These are phyloP conservation scores for Epizoanthus ramosus DNA, from an alignment of 92 coral and sea anemone genomes.

Conservation along the genomic window DNA sequence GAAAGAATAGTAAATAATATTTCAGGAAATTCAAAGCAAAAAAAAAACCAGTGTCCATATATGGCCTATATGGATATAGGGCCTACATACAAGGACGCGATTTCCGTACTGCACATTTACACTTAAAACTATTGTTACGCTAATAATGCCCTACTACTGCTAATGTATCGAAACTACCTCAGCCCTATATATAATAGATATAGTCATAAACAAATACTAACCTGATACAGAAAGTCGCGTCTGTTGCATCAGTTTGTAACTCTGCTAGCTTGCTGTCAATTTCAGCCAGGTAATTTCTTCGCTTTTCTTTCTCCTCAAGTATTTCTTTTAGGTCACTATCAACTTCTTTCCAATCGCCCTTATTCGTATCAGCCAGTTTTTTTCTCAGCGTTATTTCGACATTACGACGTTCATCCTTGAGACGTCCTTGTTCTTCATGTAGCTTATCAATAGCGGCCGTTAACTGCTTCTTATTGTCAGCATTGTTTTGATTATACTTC, in stretches of 20 bases:
- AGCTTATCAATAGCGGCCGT: neutral
- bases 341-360: conserved; percentile 12
- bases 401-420: neutral
- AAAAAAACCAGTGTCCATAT: too few species aligned
- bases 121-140: too few species aligned
- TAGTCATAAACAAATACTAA: too few species aligned
- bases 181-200: too few species aligned
- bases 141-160: too few species aligned
- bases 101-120: too few species aligned
- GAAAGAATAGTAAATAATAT: too few species aligned
- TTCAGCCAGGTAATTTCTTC: conserved; percentile 63
- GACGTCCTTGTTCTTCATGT: neutral
- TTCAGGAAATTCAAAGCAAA: too few species aligned
- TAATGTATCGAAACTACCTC: too few species aligned
- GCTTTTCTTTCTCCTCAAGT: conserved; percentile 56
- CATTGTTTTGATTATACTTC: neutral
- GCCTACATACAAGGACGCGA: too few species aligned
- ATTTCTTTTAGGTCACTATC: conserved; percentile 47
- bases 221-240: neutral
- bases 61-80: too few species aligned
- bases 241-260: conserved; percentile 13
- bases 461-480: neutral
- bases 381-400: neutral
- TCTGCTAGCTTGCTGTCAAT: conserved; percentile 56
- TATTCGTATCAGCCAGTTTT: neutral